phyloP scores from a whole-genome alignment of 2,113 vertebrate species.

The Gallinago jamesoni region DNA sequence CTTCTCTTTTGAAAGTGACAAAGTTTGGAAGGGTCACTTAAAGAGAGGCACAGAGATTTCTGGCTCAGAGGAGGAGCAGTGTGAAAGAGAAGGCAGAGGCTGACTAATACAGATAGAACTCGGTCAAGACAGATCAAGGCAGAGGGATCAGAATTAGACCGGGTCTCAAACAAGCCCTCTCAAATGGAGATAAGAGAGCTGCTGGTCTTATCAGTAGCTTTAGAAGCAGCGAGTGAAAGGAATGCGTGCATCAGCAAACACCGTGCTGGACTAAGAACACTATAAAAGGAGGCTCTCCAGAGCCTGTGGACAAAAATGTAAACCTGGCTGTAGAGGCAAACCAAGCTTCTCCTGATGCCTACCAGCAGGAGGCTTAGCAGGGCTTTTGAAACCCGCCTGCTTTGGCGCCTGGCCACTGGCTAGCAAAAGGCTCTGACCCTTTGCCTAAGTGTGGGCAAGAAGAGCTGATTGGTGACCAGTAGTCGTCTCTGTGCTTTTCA shows the following conservation, averaged over 20 bases:
- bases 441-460: neutral
- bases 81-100: neutral
- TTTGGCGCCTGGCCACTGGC: neutral
- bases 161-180: neutral
- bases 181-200: neutral
- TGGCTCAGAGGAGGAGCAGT: neutral
- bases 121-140: rapidly evolving
- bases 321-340: constrained; percentile 3
- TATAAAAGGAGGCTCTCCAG: constrained; percentile 36
- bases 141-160: neutral
- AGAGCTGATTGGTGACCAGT: neutral
- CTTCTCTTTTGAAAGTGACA: neutral
- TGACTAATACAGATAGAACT: neutral
- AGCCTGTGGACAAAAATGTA: neutral
- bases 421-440: neutral
- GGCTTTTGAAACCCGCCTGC: neutral
- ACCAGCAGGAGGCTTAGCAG: constrained; percentile 9
- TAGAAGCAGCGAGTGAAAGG: neutral
- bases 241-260: neutral
- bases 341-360: neutral
- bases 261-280: neutral
- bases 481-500: neutral
- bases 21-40: neutral
- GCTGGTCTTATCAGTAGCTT: neutral
- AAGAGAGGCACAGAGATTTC: neutral